Base-by-base conservation (phyloP, 2,797 vertebrate genomes). In the Rousettus madagascariensis region DNA sequence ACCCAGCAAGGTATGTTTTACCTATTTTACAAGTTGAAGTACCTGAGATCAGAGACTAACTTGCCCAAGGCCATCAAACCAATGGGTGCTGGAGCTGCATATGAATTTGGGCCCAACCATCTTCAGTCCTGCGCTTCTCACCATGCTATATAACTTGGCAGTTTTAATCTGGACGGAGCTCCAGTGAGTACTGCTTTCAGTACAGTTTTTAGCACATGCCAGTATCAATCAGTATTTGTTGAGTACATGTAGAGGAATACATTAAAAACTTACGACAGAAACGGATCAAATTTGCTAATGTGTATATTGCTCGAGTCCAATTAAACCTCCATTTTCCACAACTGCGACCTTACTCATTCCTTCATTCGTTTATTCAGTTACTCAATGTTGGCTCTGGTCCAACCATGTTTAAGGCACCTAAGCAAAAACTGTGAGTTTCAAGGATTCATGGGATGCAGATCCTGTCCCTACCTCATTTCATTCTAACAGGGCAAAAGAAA, bases 51-150 rank as follows among this genome's bases (percentile, higher is more conserved):
- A 82, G 46, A 65, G 3, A 79, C 46, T 43, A 91, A 78, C 59
- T 77, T 80, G 79, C 82, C 51, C 26, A 46, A 71, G 90, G 59
- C 46, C 90, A 95, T 72, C 71, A 89, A 68, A 55, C 46, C 57
- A 63, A 28, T 30, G 63, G 36, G 12, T 77, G 41, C 41, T 43
- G n/a, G 28, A 36, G 63, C 80, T 83, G 51, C 41, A 77, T 57
- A 26, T 55, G 57, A 83, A 33, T 51, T 33, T 26, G 43, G 26
- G 19, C 49, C 51, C 33, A 36, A 8, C 1, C n/a, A 26, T 65
- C 72, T 92, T 49, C 9, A 38, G 26, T 49, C 13, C 59, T 51
- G 26, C 8, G 24, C 30, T 72, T 46, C 69, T 30, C 28, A 20
- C 28, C n/a, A 22, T 0, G 36, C 36, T 26, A 38, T 6, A 43